phyloP scores from a whole-genome alignment of 2,888 invertebrate genomes.

The Eilema depressum region DNA sequence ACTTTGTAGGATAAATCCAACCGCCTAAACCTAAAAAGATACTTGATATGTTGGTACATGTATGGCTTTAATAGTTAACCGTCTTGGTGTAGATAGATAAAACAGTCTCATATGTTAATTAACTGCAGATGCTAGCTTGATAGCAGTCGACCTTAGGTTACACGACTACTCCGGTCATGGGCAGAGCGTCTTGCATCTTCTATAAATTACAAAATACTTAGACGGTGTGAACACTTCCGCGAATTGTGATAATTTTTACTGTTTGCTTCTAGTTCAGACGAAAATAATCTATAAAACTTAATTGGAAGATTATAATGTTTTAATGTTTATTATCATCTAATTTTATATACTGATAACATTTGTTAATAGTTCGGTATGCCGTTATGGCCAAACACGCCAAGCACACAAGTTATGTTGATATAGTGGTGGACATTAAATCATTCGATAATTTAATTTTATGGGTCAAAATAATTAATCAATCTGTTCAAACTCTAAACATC shows the following conservation, averaged over 20 bases:
- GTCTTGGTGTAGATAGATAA: slow-evolving; percentile 29
- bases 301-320: background rate
- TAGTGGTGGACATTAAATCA: background rate
- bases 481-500: background rate
- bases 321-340: background rate
- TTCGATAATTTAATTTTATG: background rate
- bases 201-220: slow-evolving; percentile 58
- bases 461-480: background rate
- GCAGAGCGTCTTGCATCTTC: slow-evolving; percentile 42
- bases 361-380: background rate
- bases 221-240: slow-evolving; percentile 56
- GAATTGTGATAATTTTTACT: slow-evolving; percentile 15
- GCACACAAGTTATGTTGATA: background rate
- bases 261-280: background rate
- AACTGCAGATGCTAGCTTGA: slow-evolving; percentile 46
- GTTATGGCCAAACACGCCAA: background rate
- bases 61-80: background rate
- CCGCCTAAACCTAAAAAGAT: background rate
- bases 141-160: slow-evolving; percentile 61
- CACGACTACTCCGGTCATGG: slow-evolving; percentile 60
- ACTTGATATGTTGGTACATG: background rate
- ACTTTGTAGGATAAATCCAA: background rate
- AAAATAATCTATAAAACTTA: background rate
- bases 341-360: background rate
- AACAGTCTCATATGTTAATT: slow-evolving; percentile 44